Evolutionary conservation across 2,113 vertebrate genomes (phyloP).

Genomic region (Ictidomys tridecemlineatus): DNA sequence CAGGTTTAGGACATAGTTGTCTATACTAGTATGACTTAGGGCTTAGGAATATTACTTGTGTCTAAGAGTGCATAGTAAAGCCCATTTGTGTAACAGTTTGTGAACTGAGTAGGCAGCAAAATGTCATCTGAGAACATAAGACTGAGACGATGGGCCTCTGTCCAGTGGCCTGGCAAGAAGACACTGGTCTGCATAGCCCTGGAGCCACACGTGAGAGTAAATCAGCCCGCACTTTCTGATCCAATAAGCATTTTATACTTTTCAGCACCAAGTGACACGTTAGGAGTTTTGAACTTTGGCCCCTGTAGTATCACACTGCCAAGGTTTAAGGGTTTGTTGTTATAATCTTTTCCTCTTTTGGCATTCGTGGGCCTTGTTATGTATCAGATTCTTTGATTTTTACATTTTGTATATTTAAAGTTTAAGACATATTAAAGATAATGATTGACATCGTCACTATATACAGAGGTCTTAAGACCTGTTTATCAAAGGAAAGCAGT

Average conservation of each 20-base stretch:
- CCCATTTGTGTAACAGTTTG: not conserved
- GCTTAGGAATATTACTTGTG: not conserved
- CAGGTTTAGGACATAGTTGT: not conserved
- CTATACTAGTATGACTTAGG: not conserved
- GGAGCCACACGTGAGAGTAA: not conserved
- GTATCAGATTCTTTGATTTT: not conserved
- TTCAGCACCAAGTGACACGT: not conserved
- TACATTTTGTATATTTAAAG: not conserved
- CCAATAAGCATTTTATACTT: not conserved
- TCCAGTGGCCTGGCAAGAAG: not conserved
- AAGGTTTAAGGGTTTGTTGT: not conserved
- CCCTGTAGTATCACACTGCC: not conserved
- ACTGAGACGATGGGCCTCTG: not conserved
- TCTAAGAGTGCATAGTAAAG: not conserved
- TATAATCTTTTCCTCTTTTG: not conserved
- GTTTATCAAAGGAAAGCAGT: not conserved
- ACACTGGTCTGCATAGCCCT: not conserved
- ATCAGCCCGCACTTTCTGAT: not conserved
- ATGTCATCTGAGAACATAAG: not conserved
- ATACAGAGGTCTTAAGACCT: not conserved
- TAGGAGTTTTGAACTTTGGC: constrained; percentile 33
- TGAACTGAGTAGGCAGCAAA: constrained; percentile 12
- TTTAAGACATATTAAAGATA: not conserved
- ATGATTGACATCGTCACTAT: not conserved
- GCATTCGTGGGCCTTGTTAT: not conserved